Conservation (phyloP, 1,140 invertebrate species). For the Eupeodes corollae region DNA sequence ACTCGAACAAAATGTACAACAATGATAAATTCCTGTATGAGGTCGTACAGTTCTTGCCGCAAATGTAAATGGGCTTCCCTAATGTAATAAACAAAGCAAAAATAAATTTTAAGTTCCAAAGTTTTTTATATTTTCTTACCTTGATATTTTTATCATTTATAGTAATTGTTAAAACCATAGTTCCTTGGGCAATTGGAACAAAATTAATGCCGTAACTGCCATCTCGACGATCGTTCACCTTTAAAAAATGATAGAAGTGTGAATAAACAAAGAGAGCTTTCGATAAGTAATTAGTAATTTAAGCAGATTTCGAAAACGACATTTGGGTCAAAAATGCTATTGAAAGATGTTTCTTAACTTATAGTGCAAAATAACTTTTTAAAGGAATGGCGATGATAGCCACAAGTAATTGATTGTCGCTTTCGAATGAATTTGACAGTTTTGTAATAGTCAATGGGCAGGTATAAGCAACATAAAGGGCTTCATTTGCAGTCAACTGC, state of each 20-base stretch:
- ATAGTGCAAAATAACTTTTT: too few species aligned
- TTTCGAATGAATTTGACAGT: too few species aligned
- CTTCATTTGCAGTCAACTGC: too few species aligned
- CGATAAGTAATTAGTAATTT: constrained; percentile 13
- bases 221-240: constrained; percentile 46
- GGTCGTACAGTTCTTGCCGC: constrained; percentile 42
- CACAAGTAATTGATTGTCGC: too few species aligned
- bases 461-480: too few species aligned
- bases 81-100: constrained; percentile 1
- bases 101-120: not conserved
- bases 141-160: constrained; percentile 51
- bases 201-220: constrained; percentile 49
- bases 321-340: too few species aligned
- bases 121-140: constrained; percentile 25
- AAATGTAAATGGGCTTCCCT: constrained; percentile 50
- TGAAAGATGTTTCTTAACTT: too few species aligned
- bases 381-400: not conserved
- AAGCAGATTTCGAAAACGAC: not conserved
- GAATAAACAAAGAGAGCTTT: constrained; percentile 36
- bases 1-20: constrained; percentile 70
- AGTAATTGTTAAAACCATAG: constrained; percentile 44
- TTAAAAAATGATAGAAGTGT: constrained; percentile 29
- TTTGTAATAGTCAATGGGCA: too few species aligned
- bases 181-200: constrained; percentile 46
- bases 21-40: constrained; percentile 63